Percentiles rank a stretch among this genome's conserved stretches.
Evolutionary conservation across 2,797 vertebrate species (phyloP).

Genomic region (Artibeus jamaicensis): DNA sequence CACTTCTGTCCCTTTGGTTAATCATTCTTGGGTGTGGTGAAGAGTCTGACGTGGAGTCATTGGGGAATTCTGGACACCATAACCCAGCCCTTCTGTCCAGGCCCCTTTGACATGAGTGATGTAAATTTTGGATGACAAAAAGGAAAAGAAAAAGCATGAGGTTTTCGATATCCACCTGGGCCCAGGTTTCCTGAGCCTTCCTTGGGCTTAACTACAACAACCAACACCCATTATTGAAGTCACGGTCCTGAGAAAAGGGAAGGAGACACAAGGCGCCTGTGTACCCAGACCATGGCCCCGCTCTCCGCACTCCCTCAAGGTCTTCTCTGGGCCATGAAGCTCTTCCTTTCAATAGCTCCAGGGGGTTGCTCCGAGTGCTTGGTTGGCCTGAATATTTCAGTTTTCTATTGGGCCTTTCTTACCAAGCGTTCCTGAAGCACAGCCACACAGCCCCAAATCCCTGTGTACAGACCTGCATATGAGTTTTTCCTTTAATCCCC

Average conservation of each 20-base stretch:
- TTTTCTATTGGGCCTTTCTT: not conserved
- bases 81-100: not conserved
- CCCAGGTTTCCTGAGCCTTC: not conserved
- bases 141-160: not conserved
- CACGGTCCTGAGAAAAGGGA: not conserved
- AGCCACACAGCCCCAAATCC: not conserved
- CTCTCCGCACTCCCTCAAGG: not conserved
- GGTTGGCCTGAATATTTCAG: not conserved
- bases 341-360: not conserved
- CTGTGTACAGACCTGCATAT: not conserved
- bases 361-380: not conserved
- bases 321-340: not conserved
- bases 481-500: conserved; percentile 24
- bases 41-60: not conserved
- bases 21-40: not conserved
- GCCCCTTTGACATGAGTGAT: not conserved
- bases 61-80: not conserved
- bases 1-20: not conserved
- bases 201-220: not conserved
- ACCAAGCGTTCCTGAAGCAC: not conserved
- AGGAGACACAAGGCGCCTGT: not conserved
- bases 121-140: not conserved
- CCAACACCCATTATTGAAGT: not conserved
- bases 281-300: not conserved
- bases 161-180: not conserved